Conservation (phyloP, 2,888 invertebrate genomes). For the Cheilosia vulpina region DNA sequence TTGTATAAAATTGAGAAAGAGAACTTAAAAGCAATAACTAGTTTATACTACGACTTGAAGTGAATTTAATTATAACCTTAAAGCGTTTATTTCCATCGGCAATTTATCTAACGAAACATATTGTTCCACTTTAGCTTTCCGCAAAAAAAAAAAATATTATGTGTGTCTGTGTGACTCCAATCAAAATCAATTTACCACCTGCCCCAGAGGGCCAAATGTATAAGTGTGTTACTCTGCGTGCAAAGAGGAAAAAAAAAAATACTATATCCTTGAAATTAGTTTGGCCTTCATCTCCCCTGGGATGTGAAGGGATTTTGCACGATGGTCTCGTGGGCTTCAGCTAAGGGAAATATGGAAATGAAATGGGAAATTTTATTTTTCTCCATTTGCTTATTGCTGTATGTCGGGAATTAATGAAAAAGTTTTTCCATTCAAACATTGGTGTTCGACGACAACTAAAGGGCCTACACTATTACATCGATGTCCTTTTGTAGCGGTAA, state of each 20-base stretch:
- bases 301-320: conserved; percentile 53
- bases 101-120: background rate
- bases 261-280: conserved; percentile 47
- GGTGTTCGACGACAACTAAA: background rate
- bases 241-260: conserved; percentile 5
- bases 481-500: conserved; percentile 36
- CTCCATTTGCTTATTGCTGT: conserved; percentile 24
- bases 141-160: background rate
- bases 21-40: conserved; percentile 58
- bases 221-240: background rate
- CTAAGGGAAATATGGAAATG: conserved; percentile 29
- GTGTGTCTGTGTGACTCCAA: conserved; percentile 2
- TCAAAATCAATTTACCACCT: conserved; percentile 35
- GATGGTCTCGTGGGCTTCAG: conserved; percentile 38
- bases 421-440: conserved; percentile 46
- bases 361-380: conserved; percentile 44
- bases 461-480: conserved; percentile 32
- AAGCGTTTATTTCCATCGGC: too few species aligned
- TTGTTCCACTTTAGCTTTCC: background rate
- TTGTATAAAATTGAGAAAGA: conserved; percentile 20
- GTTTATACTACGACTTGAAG: conserved; percentile 46
- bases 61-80: conserved; percentile 11
- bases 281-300: conserved; percentile 41
- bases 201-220: background rate
- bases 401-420: conserved; percentile 62